These are phyloP conservation scores for Drosophila punjabiensis DNA, from an alignment of 1,140 invertebrate species.

Conservation along the genomic window DNA sequence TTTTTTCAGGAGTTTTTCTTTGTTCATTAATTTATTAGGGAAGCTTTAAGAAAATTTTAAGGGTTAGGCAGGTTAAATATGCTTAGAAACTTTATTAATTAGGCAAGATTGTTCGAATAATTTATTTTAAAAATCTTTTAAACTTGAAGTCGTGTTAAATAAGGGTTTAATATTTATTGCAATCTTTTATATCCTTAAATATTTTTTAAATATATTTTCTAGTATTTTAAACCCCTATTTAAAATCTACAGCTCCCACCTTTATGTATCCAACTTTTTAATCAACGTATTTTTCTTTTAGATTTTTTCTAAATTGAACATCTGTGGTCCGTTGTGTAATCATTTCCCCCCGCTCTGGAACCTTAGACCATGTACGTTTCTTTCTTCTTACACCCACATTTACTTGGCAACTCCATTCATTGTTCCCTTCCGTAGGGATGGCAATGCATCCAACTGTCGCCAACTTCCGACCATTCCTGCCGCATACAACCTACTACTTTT, in stretches of 20 bases:
- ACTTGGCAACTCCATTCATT: constrained; percentile 47
- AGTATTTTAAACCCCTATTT: not conserved
- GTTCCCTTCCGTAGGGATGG: constrained; percentile 12
- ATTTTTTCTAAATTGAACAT: constrained; percentile 19
- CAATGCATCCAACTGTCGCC: constrained; percentile 68
- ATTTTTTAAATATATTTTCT: not conserved
- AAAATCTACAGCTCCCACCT: not conserved
- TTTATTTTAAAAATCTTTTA: not conserved
- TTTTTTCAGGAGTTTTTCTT: not conserved
- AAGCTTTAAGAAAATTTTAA: not conserved
- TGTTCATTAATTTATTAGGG: not conserved
- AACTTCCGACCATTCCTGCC: constrained; percentile 49
- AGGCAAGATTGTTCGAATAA: too few relatives aligned
- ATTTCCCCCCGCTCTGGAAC: not conserved
- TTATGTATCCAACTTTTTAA: constrained; percentile 7
- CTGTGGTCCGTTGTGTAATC: constrained; percentile 18
- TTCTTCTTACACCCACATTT: constrained; percentile 5
- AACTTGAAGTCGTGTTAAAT: not conserved
- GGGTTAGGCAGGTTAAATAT: not conserved
- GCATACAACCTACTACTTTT: constrained; percentile 45
- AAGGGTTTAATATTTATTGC: not conserved
- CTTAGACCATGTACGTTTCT: not conserved
- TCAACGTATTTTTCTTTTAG: constrained; percentile 3
- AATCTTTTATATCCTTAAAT: not conserved
- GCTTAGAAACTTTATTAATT: not conserved